Conservation (phyloP, 1,140 invertebrate species). For the Listronotus bonariensis region DNA sequence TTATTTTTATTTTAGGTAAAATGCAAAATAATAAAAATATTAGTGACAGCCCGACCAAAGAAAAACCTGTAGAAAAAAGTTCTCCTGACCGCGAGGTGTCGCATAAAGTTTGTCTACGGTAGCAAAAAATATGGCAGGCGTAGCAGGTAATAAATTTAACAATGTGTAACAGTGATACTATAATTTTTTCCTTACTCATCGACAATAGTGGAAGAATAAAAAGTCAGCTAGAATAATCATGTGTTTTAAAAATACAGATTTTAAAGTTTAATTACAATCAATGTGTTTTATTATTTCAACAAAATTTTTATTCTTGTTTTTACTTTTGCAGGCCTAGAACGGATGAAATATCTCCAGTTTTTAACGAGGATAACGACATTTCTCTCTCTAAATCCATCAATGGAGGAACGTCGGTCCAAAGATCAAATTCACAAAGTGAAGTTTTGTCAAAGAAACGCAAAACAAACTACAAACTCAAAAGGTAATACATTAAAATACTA, state of each 20-base stretch:
- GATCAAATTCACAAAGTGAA: slow-evolving; percentile 60
- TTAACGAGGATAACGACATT: slow-evolving; percentile 45
- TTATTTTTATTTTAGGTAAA: slow-evolving; percentile 56
- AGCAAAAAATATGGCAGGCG: slow-evolving; percentile 78
- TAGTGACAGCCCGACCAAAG: slow-evolving; percentile 44
- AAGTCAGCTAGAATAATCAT: too few relatives aligned
- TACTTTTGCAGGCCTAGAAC: slow-evolving; percentile 39
- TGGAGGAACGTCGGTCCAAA: slow-evolving; percentile 53
- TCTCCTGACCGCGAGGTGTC: slow-evolving; percentile 71
- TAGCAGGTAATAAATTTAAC: slow-evolving; percentile 60
- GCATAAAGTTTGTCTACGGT: slow-evolving; percentile 72
- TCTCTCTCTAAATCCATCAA: slow-evolving; percentile 37
- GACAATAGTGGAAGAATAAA: too few relatives aligned
- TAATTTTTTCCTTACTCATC: too few relatives aligned
- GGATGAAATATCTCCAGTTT: slow-evolving; percentile 43
- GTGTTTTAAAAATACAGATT: too few relatives aligned
- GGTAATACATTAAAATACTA: slow-evolving; percentile 6
- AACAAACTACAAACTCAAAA: slow-evolving; percentile 57
- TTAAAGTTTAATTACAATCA: neutral
- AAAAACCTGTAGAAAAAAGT: slow-evolving; percentile 57
- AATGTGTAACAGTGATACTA: too few relatives aligned
- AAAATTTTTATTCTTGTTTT: too few relatives aligned
- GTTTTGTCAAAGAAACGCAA: slow-evolving; percentile 56
- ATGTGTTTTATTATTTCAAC: too few relatives aligned
- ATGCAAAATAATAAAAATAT: slow-evolving; percentile 52